Evolutionary conservation across 2,888 invertebrate species (phyloP), one percentile per base, ranked within the genome.

Genomic region (Mystacides longicornis): DNA sequence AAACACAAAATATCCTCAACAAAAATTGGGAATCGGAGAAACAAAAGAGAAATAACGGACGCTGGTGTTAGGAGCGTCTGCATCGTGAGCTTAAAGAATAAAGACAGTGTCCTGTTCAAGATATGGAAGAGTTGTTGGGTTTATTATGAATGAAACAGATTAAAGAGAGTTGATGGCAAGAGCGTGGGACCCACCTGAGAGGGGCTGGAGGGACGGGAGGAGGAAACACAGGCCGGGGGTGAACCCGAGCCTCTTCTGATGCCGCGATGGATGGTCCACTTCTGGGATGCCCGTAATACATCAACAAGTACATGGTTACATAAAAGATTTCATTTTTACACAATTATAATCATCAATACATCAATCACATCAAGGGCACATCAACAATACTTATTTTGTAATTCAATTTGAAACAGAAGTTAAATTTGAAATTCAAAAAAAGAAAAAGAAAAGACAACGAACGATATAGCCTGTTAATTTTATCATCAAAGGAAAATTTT

Each of bases 201-300:
- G 61, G 71, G 73, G 65, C 74, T 72, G 66, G 74, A 72, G 67
- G 72, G 69, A 64, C 72, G 72, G 60, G 67, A 72, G 52, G 54
- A 54, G 27, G 52, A 51, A 63, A 74, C 70, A 65, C 75, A 73
- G 33, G 55, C 52, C 63, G 75, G 73, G 65, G 78, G 75, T 64
- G 79, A 75, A 69, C 79, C 78, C 71, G 80, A 81, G 74, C 85
- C 85, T 72, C 87, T 85, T 68, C 85, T 82, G 71, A 86, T 83
- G 77, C 86, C 87, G 70, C 86, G 85, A 75, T 86, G 86, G 77
- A 84, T 80, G 75, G 84, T 86, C 87, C 87, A 86, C 82, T 85
- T 87, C 87, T 87, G 83, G 31, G 20, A 33, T 45, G 52, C 50
- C n/a, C n/a, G n/a, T n/a, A n/a, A n/a, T n/a, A n/a, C n/a, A n/a